Evolutionary conservation across 2,797 vertebrate species (phyloP).

Genomic region (Sarcoramphus papa): DNA sequence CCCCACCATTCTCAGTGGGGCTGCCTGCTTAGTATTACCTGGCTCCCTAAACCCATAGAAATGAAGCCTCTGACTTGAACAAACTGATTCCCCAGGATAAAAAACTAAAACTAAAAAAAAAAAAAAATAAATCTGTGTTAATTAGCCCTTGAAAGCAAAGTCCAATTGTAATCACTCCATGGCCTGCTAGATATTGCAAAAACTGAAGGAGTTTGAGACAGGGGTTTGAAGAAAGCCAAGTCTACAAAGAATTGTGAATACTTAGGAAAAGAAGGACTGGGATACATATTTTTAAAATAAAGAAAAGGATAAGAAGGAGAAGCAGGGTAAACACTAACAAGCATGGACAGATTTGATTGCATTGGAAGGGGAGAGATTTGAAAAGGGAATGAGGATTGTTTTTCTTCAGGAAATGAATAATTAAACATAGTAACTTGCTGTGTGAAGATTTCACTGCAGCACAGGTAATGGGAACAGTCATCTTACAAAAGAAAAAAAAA

Average conservation of each 20-base stretch:
- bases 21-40: neutral
- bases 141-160: neutral
- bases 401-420: slow-evolving; percentile 1
- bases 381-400: neutral
- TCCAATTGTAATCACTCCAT: neutral
- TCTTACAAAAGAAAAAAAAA: neutral
- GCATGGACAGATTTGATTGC: neutral
- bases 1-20: neutral
- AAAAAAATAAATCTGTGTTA: neutral
- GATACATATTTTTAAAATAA: neutral
- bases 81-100: neutral
- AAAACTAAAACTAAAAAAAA: neutral
- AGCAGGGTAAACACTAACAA: neutral
- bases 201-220: neutral
- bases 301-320: neutral
- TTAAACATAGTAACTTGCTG: neutral
- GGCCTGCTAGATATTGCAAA: neutral
- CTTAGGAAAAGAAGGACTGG: neutral
- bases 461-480: neutral
- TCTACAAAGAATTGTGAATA: neutral
- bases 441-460: neutral
- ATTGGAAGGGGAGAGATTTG: neutral
- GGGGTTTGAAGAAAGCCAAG: neutral
- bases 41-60: neutral
- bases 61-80: neutral